A percentile compares a stretch with the other conserved stretches of the same genome.
These are phyloP conservation scores for Nestor notabilis DNA, from an alignment of 2,113 vertebrate species.

Conservation along the genomic window DNA sequence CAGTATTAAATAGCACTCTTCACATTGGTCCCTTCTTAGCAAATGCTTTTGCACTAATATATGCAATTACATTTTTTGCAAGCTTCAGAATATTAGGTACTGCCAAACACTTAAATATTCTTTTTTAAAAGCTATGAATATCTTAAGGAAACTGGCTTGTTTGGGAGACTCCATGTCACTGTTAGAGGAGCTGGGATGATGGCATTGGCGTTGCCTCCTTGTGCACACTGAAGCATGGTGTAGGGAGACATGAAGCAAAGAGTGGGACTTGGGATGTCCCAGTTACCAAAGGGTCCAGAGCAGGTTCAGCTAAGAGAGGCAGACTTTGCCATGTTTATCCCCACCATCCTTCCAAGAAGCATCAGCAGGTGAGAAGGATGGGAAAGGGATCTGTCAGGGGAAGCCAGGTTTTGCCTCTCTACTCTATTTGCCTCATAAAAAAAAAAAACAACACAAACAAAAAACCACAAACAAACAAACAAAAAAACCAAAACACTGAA, in stretches of 20 bases:
- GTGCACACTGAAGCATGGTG: rapidly evolving
- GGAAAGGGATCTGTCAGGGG: neutral
- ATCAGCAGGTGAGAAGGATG: neutral
- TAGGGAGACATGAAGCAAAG: neutral
- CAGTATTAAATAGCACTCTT: neutral
- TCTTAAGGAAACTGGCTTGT: neutral
- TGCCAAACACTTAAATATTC: neutral
- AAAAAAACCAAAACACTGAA: neutral
- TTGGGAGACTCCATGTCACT: neutral
- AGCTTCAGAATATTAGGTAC: neutral
- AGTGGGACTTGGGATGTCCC: neutral
- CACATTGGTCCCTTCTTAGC: neutral
- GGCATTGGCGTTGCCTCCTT: neutral
- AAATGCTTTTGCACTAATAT: neutral
- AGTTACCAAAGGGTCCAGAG: neutral
- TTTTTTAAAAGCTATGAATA: neutral
- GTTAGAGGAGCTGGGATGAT: no score
- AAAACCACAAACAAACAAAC: neutral
- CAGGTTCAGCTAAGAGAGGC: neutral
- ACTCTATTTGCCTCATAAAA: neutral
- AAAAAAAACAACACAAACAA: neutral
- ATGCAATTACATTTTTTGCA: neutral
- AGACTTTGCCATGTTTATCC: neutral
- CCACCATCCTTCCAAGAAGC: neutral
- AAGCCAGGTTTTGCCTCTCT: neutral